phyloP scores from a whole-genome alignment of 2,113 vertebrate species.

The Labeo catla region DNA sequence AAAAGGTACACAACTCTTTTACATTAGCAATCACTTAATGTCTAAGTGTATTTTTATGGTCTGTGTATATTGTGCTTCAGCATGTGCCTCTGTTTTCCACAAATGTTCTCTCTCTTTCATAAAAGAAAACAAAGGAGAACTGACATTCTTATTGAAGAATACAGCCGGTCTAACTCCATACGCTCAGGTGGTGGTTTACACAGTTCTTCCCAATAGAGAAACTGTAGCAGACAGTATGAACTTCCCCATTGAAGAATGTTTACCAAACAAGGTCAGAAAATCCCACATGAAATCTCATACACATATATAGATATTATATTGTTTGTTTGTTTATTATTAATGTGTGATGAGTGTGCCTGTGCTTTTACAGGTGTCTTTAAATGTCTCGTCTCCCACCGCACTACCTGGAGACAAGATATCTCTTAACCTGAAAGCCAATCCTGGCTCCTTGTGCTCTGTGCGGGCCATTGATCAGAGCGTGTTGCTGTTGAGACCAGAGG shows the following conservation, averaged over 20 bases:
- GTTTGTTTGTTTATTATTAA: not conserved
- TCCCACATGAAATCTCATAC: not conserved
- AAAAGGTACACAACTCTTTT: slow-evolving; percentile 60
- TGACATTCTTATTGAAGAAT: slow-evolving; percentile 68
- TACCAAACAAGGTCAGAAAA: slow-evolving; percentile 82
- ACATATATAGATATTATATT: too few relatives aligned
- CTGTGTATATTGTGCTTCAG: not conserved
- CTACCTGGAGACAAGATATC: slow-evolving; percentile 74
- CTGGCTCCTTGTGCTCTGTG: too few relatives aligned
- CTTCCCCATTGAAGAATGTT: slow-evolving; percentile 78
- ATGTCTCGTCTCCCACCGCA: slow-evolving; percentile 73
- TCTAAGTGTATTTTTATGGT: not conserved
- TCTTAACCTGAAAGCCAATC: slow-evolving; percentile 52
- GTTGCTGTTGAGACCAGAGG: too few relatives aligned
- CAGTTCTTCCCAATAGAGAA: slow-evolving; percentile 76
- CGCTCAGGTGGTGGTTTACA: too few relatives aligned
- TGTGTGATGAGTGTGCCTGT: not conserved
- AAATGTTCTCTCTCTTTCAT: not conserved
- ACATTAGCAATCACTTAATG: not conserved
- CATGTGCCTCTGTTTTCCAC: not conserved
- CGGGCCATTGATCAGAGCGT: too few relatives aligned
- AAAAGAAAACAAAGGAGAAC: slow-evolving; percentile 71
- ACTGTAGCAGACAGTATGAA: slow-evolving; percentile 81
- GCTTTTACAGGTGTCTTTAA: slow-evolving; percentile 78
- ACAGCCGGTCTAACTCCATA: slow-evolving; percentile 74